Percentiles rank a stretch among this genome's conserved stretches.
Evolutionary conservation across 2,797 vertebrate species (phyloP).

Genomic region (Monodelphis domestica): DNA sequence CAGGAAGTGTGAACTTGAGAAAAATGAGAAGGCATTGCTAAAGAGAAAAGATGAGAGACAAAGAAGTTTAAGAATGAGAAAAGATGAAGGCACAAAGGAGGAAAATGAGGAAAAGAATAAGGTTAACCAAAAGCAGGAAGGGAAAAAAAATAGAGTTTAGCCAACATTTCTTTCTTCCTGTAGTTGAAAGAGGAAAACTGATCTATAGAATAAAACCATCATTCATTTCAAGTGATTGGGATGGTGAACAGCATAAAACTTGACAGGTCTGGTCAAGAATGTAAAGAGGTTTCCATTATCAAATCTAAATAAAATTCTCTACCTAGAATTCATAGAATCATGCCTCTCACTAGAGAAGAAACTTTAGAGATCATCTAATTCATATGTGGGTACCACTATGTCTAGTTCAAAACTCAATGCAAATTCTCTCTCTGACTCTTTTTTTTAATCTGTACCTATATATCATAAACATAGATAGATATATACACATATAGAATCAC

Average conservation of each 20-base stretch:
- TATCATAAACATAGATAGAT: no score
- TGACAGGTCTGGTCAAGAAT: neutral
- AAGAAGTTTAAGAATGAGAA: slow-evolving; percentile 29
- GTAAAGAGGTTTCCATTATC: neutral
- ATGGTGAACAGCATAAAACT: neutral
- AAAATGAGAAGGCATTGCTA: slow-evolving; percentile 38
- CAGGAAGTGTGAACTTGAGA: slow-evolving; percentile 32
- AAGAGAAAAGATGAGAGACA: slow-evolving; percentile 24
- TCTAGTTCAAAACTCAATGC: neutral
- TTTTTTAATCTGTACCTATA: neutral
- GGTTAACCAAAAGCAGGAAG: neutral
- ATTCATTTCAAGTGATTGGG: neutral
- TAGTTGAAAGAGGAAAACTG: neutral
- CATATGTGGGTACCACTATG: neutral
- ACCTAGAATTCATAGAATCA: neutral
- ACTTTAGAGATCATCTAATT: neutral
- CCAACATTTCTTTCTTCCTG: neutral
- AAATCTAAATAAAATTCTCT: neutral
- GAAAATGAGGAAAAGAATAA: slow-evolving; percentile 40
- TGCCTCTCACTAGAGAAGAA: neutral
- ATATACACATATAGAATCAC: no score
- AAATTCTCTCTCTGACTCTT: neutral
- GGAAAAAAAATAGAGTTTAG: neutral
- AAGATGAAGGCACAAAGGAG: slow-evolving; percentile 50
- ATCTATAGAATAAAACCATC: neutral